A percentile compares a stretch with the other conserved stretches of the same genome.
Conservation (phyloP, 2,797 vertebrate species). For the Aldrovandia affinis region DNA sequence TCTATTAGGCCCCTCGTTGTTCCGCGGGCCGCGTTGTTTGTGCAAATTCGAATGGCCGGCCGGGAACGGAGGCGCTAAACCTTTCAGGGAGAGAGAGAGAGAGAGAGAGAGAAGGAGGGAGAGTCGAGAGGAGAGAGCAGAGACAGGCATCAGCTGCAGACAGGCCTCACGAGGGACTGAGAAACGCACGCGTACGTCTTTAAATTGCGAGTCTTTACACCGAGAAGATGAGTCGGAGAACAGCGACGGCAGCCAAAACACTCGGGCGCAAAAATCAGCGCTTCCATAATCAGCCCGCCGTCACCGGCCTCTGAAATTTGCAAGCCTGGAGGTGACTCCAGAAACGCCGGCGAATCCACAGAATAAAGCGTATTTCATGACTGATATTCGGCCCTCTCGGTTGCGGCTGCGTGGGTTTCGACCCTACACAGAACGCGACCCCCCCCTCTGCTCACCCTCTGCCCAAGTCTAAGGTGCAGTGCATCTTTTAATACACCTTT, state of each 20-base stretch:
- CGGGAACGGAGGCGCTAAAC: not conserved
- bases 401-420: too few relatives aligned
- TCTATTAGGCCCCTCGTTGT: conserved; percentile 71
- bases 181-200: not conserved
- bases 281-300: not conserved
- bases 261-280: not conserved
- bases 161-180: not conserved
- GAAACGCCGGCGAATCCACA: not conserved
- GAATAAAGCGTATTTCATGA: not conserved
- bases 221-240: too few relatives aligned
- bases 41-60: not conserved
- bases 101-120: too few relatives aligned
- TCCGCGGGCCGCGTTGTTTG: conserved; percentile 43
- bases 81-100: not conserved
- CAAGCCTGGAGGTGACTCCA: not conserved
- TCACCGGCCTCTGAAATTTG: not conserved
- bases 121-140: too few relatives aligned
- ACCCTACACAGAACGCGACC: not conserved
- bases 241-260: too few relatives aligned
- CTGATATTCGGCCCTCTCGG: too few relatives aligned
- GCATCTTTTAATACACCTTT: conserved; percentile 67
- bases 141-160: not conserved
- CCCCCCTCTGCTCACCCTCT: conserved; percentile 31
- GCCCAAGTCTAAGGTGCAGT: conserved; percentile 30
- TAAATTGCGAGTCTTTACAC: not conserved